phyloP scores from a whole-genome alignment of 2,797 vertebrate genomes.

The Acanthurus leucopareius region DNA sequence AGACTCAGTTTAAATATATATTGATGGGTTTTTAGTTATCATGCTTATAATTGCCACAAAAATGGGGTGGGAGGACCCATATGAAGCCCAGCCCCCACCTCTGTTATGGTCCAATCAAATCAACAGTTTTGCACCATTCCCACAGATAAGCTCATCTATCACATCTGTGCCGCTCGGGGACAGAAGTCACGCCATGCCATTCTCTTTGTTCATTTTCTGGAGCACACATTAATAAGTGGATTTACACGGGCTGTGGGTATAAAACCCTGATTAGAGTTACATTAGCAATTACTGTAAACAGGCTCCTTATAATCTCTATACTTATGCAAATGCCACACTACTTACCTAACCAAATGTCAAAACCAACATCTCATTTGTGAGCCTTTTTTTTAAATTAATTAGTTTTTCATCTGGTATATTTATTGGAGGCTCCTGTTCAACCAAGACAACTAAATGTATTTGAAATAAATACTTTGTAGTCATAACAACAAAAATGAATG shows the following conservation, averaged over 20 bases:
- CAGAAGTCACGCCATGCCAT: conserved; percentile 24
- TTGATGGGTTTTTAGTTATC: conserved; percentile 17
- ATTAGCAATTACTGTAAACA: conserved; percentile 74
- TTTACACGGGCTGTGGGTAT: conserved; percentile 49
- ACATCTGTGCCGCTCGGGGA: conserved; percentile 64
- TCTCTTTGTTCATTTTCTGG: conserved; percentile 68
- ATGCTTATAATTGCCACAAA: conserved; percentile 15
- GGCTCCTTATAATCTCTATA: conserved; percentile 18
- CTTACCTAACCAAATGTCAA: conserved; percentile 6
- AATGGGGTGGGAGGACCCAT: background rate
- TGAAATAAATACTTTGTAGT: background rate
- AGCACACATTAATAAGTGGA: conserved; percentile 62
- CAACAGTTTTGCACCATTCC: conserved; percentile 50
- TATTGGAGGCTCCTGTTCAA: background rate
- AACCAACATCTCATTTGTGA: conserved; percentile 23
- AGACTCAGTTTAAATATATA: conserved; percentile 30
- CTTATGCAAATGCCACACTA: conserved; percentile 39
- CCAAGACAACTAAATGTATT: background rate
- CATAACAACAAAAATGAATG: background rate
- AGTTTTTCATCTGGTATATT: background rate
- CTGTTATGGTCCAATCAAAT: conserved; percentile 60
- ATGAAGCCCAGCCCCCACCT: conserved; percentile 23
- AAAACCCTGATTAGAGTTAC: conserved; percentile 64
- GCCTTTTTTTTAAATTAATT: background rate
- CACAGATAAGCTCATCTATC: conserved; percentile 61